Conservation (phyloP, 2,113 vertebrate genomes). For the Leuciscus idus region DNA sequence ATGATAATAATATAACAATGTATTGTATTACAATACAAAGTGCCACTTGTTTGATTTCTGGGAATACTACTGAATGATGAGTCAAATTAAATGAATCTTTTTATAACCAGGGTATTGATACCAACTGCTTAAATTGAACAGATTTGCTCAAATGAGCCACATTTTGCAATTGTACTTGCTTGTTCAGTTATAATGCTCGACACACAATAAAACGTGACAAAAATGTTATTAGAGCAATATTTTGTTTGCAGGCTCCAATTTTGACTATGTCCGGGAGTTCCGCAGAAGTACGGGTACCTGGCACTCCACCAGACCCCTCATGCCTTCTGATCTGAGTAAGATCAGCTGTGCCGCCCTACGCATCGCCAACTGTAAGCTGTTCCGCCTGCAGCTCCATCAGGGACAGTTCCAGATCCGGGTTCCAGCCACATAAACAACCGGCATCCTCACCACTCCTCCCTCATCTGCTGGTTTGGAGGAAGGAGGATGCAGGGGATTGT, state of each 20-base stretch:
- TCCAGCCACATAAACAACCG: constrained; percentile 71
- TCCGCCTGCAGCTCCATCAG: constrained; percentile 92
- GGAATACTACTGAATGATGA: background rate
- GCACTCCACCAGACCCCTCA: constrained; percentile 90
- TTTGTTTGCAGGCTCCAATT: constrained; percentile 82
- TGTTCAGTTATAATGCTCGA: background rate
- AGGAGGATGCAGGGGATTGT: constrained; percentile 9
- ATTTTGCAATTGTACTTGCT: background rate
- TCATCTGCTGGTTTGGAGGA: background rate
- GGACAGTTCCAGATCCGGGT: constrained; percentile 90
- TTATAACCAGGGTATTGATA: background rate
- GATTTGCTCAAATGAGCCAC: background rate
- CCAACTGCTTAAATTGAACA: background rate
- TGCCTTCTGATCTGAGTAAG: constrained; percentile 88
- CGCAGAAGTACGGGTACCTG: constrained; percentile 93
- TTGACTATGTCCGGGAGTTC: constrained; percentile 96
- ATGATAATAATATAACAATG: background rate
- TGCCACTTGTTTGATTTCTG: background rate
- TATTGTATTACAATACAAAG: background rate
- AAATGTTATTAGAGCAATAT: background rate
- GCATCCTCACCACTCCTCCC: background rate
- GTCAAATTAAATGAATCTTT: background rate
- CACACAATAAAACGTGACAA: background rate
- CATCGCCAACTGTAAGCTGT: constrained; percentile 96
- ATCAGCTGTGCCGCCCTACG: constrained; percentile 88